Base-by-base conservation (phyloP, 2,113 vertebrate species). In the Blennius ocellaris region DNA sequence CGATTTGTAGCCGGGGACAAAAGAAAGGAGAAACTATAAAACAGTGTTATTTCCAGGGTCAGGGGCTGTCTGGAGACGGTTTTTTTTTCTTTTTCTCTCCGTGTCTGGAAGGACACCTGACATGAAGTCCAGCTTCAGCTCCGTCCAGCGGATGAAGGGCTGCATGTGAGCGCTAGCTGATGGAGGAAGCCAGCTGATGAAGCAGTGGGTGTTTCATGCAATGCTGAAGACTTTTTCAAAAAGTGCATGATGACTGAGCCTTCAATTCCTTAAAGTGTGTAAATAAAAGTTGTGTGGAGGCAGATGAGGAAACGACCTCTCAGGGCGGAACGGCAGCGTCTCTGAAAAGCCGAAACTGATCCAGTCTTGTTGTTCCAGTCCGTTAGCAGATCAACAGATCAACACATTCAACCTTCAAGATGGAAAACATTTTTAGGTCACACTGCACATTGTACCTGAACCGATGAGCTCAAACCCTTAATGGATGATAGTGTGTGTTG, bases 21-120 rank as follows among this genome's bases (percentile, higher is more conserved):
- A 78, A 69, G 55, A 75, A 65, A 65, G 61, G 65, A 63, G 55
- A 77, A 78, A 65, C 83, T 70, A 74, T 78, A 78, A 86, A 81
- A 69, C 61, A 69, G 52, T 61, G 56, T 70, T 79, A 59, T 77
- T 83, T 88, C 72, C 79, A 71, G 81, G 81, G 84, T 90, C 82
- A 82, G 59, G 59, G 64, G 43, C 48, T 73, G 80, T 83, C 83
- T 81, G 68, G 51, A 58, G 17, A 54, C 30, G 14, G 6, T 16
- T 58, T 70, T 61, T 67, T 47, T 37, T 30, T 30, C n/a, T 30
- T 54, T n/a, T 8, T 51, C 41, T 47, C 9, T 60, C 3, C 52
- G 54, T 21, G 48, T 60, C 60, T 67, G 55, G 45, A 49, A 50
- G 6, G 52, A 75, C 39, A 30, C 11, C 38, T n/a, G 48, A 58